These are phyloP conservation scores for Chloroceryle aenea DNA, from an alignment of 2,113 vertebrate genomes.

Conservation along the genomic window DNA sequence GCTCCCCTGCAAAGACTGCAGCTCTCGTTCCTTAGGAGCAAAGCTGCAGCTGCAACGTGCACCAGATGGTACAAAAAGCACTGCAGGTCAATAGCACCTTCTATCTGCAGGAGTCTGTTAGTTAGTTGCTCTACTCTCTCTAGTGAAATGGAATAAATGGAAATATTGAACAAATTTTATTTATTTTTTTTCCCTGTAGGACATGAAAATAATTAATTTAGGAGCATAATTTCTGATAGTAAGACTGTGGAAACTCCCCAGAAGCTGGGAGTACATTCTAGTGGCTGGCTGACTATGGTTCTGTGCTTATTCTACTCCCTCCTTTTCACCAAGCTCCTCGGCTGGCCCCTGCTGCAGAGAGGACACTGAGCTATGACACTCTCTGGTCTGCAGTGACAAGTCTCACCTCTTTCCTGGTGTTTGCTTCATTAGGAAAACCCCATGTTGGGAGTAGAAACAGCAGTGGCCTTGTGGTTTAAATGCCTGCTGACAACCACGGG, in stretches of 20 bases:
- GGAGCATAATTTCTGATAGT: not conserved
- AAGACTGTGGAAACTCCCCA: not conserved
- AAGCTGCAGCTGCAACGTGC: not conserved
- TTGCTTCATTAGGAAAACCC: not conserved
- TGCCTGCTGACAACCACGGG: not conserved
- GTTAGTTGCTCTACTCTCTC: not conserved
- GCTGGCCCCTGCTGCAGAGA: not conserved
- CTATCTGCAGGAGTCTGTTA: conserved; percentile 12
- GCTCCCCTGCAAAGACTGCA: not conserved
- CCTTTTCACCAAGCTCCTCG: not conserved
- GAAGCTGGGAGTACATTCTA: not conserved
- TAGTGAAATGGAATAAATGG: not conserved
- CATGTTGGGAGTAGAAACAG: not conserved
- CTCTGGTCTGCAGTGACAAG: not conserved
- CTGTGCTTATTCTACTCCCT: not conserved
- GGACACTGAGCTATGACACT: not conserved
- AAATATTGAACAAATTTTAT: too few relatives aligned
- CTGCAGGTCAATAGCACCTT: conserved; percentile 60
- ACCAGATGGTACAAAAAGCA: not conserved
- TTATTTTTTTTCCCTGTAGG: not conserved
- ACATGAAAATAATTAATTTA: not conserved
- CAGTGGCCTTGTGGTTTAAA: not conserved
- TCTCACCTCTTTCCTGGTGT: not conserved
- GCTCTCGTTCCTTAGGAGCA: not conserved
- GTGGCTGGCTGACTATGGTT: not conserved